Conservation (phyloP, 2,888 invertebrate genomes). For the Nomada lathburiana region DNA sequence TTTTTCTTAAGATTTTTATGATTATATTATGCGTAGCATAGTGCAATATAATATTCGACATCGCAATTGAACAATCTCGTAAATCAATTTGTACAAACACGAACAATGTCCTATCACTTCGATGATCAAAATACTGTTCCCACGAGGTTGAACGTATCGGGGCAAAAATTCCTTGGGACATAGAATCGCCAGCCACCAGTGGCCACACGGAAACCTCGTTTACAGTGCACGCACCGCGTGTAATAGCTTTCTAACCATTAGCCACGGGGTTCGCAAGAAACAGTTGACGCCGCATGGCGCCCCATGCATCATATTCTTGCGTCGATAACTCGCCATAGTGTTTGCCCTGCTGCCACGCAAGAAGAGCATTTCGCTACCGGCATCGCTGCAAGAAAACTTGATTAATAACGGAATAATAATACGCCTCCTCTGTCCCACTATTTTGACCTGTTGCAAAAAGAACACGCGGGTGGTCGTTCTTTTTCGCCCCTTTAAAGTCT, state of each 20-base stretch:
- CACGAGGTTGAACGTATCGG: conserved; percentile 7
- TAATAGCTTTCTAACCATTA: conserved; percentile 70
- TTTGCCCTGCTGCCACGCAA: conserved; percentile 71
- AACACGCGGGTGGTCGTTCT: conserved; percentile 4
- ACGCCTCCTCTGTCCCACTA: conserved; percentile 56
- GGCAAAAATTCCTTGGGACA: conserved; percentile 20
- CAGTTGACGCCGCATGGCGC: conserved; percentile 73
- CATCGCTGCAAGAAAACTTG: conserved; percentile 77
- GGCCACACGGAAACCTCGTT: conserved; percentile 26
- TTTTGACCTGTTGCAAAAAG: not conserved
- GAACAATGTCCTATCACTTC: not conserved
- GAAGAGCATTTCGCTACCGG: conserved; percentile 75
- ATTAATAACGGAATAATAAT: conserved; percentile 83
- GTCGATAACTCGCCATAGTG: conserved; percentile 72
- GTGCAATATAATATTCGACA: too few species aligned
- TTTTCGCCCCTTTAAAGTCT: conserved; percentile 3
- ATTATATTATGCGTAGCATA: too few species aligned
- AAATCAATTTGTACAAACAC: not conserved
- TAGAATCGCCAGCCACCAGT: not conserved
- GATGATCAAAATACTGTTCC: not conserved
- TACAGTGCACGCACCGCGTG: conserved; percentile 45
- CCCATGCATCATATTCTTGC: conserved; percentile 75
- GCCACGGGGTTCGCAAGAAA: conserved; percentile 63
- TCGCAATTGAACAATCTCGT: not conserved
- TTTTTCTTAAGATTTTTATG: too few species aligned